A percentile compares a stretch with the other conserved stretches of the same genome.
phyloP scores from a whole-genome alignment of 2,797 vertebrate genomes.

The Mallotus villosus region DNA sequence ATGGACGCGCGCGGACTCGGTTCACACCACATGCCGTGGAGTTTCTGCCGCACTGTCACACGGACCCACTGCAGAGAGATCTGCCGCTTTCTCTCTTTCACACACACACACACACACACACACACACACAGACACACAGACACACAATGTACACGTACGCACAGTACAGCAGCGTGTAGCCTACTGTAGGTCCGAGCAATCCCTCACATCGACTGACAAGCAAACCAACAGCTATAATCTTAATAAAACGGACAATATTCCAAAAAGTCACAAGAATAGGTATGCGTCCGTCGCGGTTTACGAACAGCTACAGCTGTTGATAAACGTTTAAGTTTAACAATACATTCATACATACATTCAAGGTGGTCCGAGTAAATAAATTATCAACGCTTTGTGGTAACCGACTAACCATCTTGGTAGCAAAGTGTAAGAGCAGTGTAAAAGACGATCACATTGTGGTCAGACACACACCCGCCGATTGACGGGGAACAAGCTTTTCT shows the following conservation, averaged over 20 bases:
- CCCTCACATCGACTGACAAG: conserved; percentile 25
- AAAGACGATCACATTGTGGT: background rate
- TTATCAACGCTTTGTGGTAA: background rate
- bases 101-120: conserved; percentile 22
- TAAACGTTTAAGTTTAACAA: conserved; percentile 4
- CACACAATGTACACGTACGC: background rate
- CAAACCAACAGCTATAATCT: conserved; percentile 14
- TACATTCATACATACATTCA: conserved; percentile 59
- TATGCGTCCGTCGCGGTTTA: background rate
- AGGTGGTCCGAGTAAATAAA: conserved; percentile 28
- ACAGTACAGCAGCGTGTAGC: conserved; percentile 16
- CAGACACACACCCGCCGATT: too few species aligned
- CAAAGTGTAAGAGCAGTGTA: background rate
- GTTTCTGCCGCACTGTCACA: conserved; percentile 63
- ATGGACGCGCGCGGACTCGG: conserved; percentile 54
- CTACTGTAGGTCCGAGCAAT: conserved; percentile 35
- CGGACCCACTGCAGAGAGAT: conserved; percentile 24
- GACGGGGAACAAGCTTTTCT: too few species aligned
- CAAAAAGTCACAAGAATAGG: background rate
- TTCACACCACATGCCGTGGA: conserved; percentile 29
- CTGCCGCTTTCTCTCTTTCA: conserved; percentile 38
- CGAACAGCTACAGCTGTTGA: conserved; percentile 28
- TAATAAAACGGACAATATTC: background rate
- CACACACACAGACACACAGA: conserved; percentile 14
- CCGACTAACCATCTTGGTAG: background rate